Evolutionary conservation across 2,888 invertebrate species (phyloP), one percentile per base, ranked within the genome.

Genomic region (Agonopterix alstromeriana): DNA sequence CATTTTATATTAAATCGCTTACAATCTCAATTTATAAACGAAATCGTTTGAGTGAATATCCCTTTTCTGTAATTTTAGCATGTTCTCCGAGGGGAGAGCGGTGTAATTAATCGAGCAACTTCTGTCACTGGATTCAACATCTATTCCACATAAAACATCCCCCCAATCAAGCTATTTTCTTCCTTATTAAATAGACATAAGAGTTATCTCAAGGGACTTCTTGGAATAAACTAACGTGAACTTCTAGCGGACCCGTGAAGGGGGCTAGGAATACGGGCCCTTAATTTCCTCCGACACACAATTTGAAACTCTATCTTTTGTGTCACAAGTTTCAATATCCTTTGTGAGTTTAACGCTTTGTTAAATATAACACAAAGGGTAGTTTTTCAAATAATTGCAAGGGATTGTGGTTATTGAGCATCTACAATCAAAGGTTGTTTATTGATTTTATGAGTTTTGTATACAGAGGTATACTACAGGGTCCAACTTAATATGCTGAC

Each of bases 91-190:
- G 75, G 80, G 80, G 74, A 69, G 77, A 77, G 74, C 74, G 76
- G 73, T 70, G 73, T 80, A 83, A 84, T 85, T 84, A 82, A 83
- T 82, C 73, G 77, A 61, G 62, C 73, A 77, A 79, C 77, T 81
- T 83, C 77, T 83, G 82, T 84, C 82, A 27, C 27, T 27, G 27
- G 27, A 27, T 27, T 77, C 62, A 11, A 8, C 12, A n/a, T 42
- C 49, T 54, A 47, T 50, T 49, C 51, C 47, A 45, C 54, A 38
- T 10, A n/a, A 10, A 0, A 10, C 38, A 10, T 38, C 38, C 5
- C 38, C 38, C 10, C 27, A 7, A 27, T 27, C 27, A 27, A 27
- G 27, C 27, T n/a, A 10, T 38, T 38, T 38, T 10, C 38, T 38
- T 10, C 1, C 27, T 38, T 38, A 10, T 1, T 10, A 3, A 1